These are phyloP conservation scores for Syndactyla subalaris DNA, from an alignment of 2,797 vertebrate species.

Conservation along the genomic window DNA sequence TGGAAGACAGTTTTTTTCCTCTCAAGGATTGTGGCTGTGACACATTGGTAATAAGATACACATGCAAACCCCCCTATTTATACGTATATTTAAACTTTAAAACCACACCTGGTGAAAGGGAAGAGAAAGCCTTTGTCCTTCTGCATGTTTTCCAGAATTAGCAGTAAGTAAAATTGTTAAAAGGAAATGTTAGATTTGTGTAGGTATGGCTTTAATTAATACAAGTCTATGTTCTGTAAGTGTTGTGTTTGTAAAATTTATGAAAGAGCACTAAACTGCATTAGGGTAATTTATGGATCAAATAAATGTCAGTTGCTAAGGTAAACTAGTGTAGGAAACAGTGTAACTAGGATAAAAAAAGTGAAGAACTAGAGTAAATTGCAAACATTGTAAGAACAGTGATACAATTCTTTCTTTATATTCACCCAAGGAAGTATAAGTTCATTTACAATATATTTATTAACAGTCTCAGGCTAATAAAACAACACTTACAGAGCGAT, in stretches of 20 bases:
- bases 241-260: conserved; percentile 67
- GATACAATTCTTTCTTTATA: conserved; percentile 51
- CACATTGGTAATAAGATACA: neutral
- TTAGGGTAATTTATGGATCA: conserved; percentile 70
- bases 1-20: neutral
- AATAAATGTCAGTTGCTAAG: conserved; percentile 69
- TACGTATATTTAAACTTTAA: neutral
- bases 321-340: conserved; percentile 57
- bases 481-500: conserved; percentile 55
- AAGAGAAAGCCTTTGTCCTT: conserved; percentile 6
- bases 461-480: conserved; percentile 63
- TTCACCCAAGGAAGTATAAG: conserved; percentile 41
- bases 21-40: neutral
- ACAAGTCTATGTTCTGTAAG: conserved; percentile 5
- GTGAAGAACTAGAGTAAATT: conserved; percentile 51
- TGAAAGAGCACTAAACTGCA: conserved; percentile 59
- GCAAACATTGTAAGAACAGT: conserved; percentile 44
- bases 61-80: neutral
- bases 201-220: conserved; percentile 65
- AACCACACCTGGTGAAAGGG: neutral
- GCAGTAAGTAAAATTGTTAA: neutral
- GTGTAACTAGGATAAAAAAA: conserved; percentile 42
- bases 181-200: conserved; percentile 62
- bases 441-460: conserved; percentile 69
- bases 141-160: neutral